Evolutionary conservation across 2,113 vertebrate species (phyloP).

Genomic region (Canis aureus): DNA sequence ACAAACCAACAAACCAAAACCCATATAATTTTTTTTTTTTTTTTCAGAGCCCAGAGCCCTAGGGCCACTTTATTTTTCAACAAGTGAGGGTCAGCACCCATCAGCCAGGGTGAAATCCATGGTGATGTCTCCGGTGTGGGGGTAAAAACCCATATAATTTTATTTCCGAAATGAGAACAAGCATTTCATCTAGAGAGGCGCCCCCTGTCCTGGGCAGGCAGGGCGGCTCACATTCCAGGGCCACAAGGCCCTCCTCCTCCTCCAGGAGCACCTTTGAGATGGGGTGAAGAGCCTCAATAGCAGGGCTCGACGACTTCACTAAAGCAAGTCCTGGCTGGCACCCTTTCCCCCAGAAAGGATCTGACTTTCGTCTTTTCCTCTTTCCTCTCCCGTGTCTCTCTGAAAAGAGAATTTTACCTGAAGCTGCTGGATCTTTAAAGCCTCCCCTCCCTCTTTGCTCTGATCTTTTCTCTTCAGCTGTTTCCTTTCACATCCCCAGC

Average conservation of each 20-base stretch:
- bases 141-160: neutral
- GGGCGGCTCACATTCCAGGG: fast-evolving
- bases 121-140: too few relatives aligned
- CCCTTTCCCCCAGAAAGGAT: neutral
- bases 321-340: neutral
- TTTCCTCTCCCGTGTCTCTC: neutral
- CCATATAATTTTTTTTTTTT: neutral
- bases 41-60: too few relatives aligned
- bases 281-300: neutral
- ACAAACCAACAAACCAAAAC: neutral
- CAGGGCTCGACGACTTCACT: neutral
- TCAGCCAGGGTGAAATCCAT: too few relatives aligned
- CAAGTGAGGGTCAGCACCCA: too few relatives aligned
- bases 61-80: too few relatives aligned
- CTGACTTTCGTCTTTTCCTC: neutral
- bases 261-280: neutral
- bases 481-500: neutral
- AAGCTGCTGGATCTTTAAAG: neutral
- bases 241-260: neutral
- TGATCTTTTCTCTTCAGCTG: fast-evolving
- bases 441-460: fast-evolving
- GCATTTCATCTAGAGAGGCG: neutral
- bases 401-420: neutral
- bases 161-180: neutral
- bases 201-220: neutral